Evolutionary conservation across 2,797 vertebrate genomes (phyloP), one percentile per base, ranked within the genome.

Genomic region (Acestrorhynchus altus): DNA sequence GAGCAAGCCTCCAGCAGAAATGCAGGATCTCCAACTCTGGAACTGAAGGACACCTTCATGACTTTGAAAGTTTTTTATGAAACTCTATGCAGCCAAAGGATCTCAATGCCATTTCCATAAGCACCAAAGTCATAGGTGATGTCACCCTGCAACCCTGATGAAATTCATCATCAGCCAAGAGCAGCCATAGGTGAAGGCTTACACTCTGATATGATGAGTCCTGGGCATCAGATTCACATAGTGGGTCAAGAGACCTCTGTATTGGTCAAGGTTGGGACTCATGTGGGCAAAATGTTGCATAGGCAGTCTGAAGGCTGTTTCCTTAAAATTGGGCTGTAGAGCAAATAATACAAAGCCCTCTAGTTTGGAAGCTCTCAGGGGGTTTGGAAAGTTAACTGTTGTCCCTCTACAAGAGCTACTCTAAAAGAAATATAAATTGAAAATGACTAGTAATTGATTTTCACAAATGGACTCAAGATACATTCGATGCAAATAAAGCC

Each of bases 31-130:
- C 18, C 8, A 44, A 64, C 52, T 52, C 60, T 66, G 47, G 22
- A n/a, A 54, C 42, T 35, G 42, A 9, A 71, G 44, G 72, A 66
- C 70, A 52, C 9, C n/a, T 31, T 0, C 6, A 51, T 72, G 72
- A 78, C 79, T 73, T 81, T 83, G 54, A 65, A 76, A 72, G 24
- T 35, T 40, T 52, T 9, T 52, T 46, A 31, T 70, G 11, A 61
- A 70, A 49, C 51, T 49, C 54, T 31, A 46, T 9, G 31, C 22
- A n/a, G 26, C 52, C 11, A 24, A 31, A 68, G 59, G 16, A 69
- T 65, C 24, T 15, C 20, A 15, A 15, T 18, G 13, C 44, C 59
- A 71, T 66, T 75, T 75, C 40, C 57, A 65, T 75, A 71, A 72
- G 49, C 22, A 47, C 69, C 60, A 1, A 61, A 47, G 26, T 51